These are phyloP conservation scores for Lymantria monacha DNA, from an alignment of 2,888 invertebrate species.

Conservation along the genomic window DNA sequence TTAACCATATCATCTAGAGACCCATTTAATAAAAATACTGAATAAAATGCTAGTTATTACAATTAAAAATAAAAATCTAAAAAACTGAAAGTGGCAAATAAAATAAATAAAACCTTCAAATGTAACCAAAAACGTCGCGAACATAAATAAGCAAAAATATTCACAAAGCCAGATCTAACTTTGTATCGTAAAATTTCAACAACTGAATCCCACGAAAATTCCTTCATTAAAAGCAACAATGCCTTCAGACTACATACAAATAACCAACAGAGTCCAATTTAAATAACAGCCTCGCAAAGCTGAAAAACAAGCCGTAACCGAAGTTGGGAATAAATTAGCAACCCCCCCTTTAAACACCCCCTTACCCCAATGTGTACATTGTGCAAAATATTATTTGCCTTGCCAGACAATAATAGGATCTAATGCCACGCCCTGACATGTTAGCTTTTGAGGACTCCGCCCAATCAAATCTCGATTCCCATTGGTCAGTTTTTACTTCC, in stretches of 20 bases:
- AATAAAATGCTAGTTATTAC: too few relatives aligned
- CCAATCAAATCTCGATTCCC: constrained; percentile 39
- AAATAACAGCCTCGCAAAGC: constrained; percentile 81
- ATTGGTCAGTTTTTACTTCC: constrained; percentile 55
- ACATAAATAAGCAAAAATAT: constrained; percentile 44
- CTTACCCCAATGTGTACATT: constrained; percentile 85
- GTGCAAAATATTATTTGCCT: constrained; percentile 89
- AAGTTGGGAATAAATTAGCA: constrained; percentile 82
- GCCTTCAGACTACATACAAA: constrained; percentile 73
- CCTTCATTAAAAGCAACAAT: constrained; percentile 75
- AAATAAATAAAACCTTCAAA: constrained; percentile 33
- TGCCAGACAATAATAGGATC: constrained; percentile 83
- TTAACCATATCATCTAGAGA: too few relatives aligned
- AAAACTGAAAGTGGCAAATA: constrained; percentile 1
- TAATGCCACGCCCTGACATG: constrained; percentile 81
- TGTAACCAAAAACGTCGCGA: constrained; percentile 30
- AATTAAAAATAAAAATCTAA: not conserved
- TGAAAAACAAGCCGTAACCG: constrained; percentile 82
- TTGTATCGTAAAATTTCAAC: constrained; percentile 35
- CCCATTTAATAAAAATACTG: too few relatives aligned
- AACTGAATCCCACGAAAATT: constrained; percentile 50
- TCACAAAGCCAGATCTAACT: constrained; percentile 29
- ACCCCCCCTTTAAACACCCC: constrained; percentile 60
- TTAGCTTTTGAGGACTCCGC: constrained; percentile 77
- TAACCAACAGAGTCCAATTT: constrained; percentile 78